Conservation (phyloP, 2,888 invertebrate species). For the Phrixothrix hirtus region DNA sequence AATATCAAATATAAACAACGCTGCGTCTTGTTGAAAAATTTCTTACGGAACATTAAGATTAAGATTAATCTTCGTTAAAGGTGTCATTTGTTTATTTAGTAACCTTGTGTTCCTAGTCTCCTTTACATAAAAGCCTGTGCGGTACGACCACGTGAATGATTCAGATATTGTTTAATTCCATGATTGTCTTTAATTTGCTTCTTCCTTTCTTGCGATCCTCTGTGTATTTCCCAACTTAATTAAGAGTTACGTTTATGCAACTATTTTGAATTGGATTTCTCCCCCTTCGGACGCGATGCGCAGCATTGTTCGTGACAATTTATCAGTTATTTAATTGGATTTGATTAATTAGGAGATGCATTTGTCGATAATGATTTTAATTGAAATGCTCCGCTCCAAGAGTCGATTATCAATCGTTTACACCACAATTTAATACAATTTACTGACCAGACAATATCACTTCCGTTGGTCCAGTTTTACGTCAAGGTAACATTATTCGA, state of each 20-base stretch:
- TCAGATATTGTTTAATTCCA: slow-evolving; percentile 21
- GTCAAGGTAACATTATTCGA: slow-evolving; percentile 25
- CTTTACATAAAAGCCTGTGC: slow-evolving; percentile 1
- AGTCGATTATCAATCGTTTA: slow-evolving; percentile 8
- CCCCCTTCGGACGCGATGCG: too few relatives aligned
- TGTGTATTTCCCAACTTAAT: slow-evolving; percentile 11
- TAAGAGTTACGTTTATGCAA: slow-evolving; percentile 4
- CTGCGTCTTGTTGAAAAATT: too few relatives aligned
- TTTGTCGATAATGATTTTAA: not conserved
- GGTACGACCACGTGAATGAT: slow-evolving; percentile 11
- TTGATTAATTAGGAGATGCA: too few relatives aligned
- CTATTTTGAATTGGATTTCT: not conserved
- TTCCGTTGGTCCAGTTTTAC: slow-evolving; percentile 30
- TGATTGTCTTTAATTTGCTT: slow-evolving; percentile 25
- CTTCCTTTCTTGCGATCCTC: slow-evolving; percentile 20
- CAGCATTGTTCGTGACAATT: not conserved
- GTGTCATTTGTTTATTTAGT: not conserved
- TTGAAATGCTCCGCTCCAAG: not conserved
- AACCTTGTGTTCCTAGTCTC: not conserved
- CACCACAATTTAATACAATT: slow-evolving; percentile 20
- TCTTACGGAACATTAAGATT: not conserved
- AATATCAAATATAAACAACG: too few relatives aligned
- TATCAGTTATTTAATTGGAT: too few relatives aligned
- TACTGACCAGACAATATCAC: slow-evolving; percentile 21
- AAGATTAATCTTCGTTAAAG: not conserved